Evolutionary conservation across 64 coral and sea anemone species (phyloP), one percentile per base, ranked within the genome.

Genomic region (Stichodactyla helianthus): DNA sequence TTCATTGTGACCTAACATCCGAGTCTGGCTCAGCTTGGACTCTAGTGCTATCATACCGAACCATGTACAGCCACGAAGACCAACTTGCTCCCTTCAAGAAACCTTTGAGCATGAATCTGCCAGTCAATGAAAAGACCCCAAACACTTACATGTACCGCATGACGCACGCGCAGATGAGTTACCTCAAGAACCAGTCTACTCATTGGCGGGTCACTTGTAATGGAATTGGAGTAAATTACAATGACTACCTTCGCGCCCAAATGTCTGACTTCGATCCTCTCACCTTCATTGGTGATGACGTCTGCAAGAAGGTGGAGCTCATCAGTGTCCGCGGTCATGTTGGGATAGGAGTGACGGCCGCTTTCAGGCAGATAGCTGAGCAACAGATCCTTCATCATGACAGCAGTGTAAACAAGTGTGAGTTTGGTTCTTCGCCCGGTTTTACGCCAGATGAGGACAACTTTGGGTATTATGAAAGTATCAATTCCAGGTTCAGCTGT

Each of bases 221-320:
- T 53, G 52, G 22, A 16, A 13, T 17, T 61, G 62, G 50, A 0
- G 62, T 89, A 7, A 52, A 89, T 59, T 84, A 89, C 61, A 26
- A 35, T 19, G 82, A 87, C 53, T 92, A 92, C 55, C 70, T 86
- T 53, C 74, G 90, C 5, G 85, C 54, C 5, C 82, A 82, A 2
- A 83, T 92, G 25, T 22, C 28, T 16, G 90, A 87, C 71, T 86
- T 86, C 27, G 82, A 84, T 26, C 82, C 82, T 54, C 50, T 84
- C 0, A 59, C 22, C 1, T 84, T 84, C 82, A 55, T 84, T 84
- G 82, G 82, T n/a, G 13, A 5, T 23, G 54, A 31, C 26, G 76
- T 76, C 22, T 92, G 91, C n/a, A 92, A 87, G 57, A 82, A 82
- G 52, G 87, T 93, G 10, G 92, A 93, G 23, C 89, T 76, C 55